Conservation (phyloP, 2,888 invertebrate species). For the Notodonta ziczac region DNA sequence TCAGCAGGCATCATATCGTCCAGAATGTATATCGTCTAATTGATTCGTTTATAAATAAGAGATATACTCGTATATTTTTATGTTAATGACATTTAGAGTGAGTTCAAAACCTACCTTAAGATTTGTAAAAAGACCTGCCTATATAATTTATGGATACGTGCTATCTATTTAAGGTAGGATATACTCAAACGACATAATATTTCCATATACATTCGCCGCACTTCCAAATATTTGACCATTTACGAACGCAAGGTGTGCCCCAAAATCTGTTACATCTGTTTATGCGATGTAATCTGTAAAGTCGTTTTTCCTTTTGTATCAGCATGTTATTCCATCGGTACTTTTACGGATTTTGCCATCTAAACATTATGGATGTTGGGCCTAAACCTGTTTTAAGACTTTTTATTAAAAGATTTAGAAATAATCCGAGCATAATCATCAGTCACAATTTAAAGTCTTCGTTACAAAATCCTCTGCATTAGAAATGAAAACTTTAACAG, state of each 20-base stretch:
- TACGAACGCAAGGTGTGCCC: conserved; percentile 11
- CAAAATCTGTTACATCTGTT: conserved; percentile 11
- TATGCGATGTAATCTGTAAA: not conserved
- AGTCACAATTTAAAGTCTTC: no score
- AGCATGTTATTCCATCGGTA: not conserved
- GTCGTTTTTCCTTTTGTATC: not conserved
- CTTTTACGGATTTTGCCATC: conserved; percentile 3
- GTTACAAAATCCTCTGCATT: no score
- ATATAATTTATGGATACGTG: not conserved
- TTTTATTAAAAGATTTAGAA: conserved; percentile 16
- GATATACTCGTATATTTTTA: no score
- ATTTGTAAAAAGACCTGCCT: not conserved
- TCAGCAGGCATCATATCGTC: no score
- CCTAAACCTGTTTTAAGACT: not conserved
- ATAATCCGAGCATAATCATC: conserved; percentile 8
- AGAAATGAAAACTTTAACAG: no score
- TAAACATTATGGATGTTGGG: not conserved
- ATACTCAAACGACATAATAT: conserved; percentile 29
- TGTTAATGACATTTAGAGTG: no score
- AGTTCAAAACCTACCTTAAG: no score
- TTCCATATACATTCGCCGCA: conserved; percentile 17
- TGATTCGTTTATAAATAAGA: no score
- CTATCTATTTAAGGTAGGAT: conserved; percentile 12
- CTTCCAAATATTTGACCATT: conserved; percentile 19
- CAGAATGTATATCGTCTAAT: no score